Base-by-base conservation (phyloP, 2,113 vertebrate genomes). In the Synchiropus splendidus region DNA sequence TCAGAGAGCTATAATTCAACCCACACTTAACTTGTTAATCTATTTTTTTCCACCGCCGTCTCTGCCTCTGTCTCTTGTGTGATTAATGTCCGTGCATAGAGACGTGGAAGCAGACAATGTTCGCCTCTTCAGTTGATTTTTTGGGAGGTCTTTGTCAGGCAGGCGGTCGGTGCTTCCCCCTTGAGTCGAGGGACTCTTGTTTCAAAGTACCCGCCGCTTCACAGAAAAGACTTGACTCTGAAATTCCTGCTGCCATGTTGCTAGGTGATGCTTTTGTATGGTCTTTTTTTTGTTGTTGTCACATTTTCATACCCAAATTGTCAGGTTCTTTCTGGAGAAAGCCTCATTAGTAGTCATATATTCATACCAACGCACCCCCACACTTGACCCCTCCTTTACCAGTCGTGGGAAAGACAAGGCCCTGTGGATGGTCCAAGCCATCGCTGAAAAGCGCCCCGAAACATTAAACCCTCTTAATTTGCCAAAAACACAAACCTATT, bases 311-410 rank as follows among this genome's bases (percentile, higher is more conserved):
- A 85, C 69, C 65, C 69, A 77, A 76, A 78, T 69, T 66, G 64
- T 62, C 60, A 70, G 46, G 52, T 70, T 78, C 72, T 78, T 72
- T 74, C 77, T 78, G 57, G 75, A 65, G 54, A 59, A 36, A 11
- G 42, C 67, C 82, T 85, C 78, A 85, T 87, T 85, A 85, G 82
- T 75, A 81, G 78, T 80, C 75, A 79, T 82, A 77, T 85, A 87
- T 87, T 86, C 85, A 85, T 83, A 75, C 72, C 55, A 68, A 60
- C 58, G 68, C 70, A 50, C 51, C 66, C 74, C 66, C 74, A 64
- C 48, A 77, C 82, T 85, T 81, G 79, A 87, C 84, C 85, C 82
- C 74, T 79, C 74, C 74, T 70, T 73, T 70, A 65, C 72, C 62
- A 77, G 64, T 74, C 81, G 80, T 85, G 85, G 84, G 85, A 87